phyloP scores from a whole-genome alignment of 2,113 vertebrate genomes.

The Promerops cafer region DNA sequence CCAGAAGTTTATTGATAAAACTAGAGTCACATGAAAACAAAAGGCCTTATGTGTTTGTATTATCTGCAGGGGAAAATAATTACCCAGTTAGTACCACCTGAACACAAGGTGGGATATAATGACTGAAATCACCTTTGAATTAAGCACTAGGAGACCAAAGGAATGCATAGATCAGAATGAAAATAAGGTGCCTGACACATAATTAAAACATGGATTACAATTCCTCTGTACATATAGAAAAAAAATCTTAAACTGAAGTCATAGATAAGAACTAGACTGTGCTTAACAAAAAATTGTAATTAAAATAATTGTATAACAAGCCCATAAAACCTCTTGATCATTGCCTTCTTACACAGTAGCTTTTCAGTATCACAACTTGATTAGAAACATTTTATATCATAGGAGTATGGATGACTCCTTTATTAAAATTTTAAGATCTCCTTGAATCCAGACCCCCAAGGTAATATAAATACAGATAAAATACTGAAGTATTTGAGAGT shows the following conservation, averaged over 20 bases:
- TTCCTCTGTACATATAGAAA: not conserved
- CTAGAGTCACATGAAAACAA: not conserved
- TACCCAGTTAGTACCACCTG: not conserved
- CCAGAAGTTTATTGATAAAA: not conserved
- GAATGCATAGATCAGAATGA: not conserved
- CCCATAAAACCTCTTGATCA: not conserved
- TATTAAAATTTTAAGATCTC: not conserved
- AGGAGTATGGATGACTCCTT: not conserved
- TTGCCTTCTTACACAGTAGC: not conserved
- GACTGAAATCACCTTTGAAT: not conserved
- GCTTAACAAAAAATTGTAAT: not conserved
- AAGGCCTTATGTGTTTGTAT: not conserved
- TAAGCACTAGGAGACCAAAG: not conserved
- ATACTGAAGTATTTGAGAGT: not conserved
- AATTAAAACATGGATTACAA: not conserved
- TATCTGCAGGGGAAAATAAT: not conserved
- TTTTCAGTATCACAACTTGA: not conserved
- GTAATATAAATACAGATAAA: not conserved
- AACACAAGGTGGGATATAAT: not conserved
- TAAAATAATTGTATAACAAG: not conserved
- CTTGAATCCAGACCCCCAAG: not conserved
- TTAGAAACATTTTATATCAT: not conserved
- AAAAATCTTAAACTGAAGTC: not conserved
- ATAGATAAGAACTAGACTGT: not conserved
- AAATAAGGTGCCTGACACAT: not conserved